phyloP scores from a whole-genome alignment of 2,797 vertebrate genomes.

The Lacerta bilineata region DNA sequence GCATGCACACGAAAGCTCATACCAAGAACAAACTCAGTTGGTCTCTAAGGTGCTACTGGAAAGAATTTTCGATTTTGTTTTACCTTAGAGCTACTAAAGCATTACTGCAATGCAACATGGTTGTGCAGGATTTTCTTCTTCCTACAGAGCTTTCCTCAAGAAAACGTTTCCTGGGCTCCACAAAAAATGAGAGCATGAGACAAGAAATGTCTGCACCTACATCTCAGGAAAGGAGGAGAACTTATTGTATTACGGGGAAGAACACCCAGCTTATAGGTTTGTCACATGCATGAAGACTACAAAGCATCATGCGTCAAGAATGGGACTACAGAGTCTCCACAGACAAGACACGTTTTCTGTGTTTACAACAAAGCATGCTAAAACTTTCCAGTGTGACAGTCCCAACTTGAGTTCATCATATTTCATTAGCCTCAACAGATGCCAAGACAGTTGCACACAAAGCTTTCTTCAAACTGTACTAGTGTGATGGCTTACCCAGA shows the following conservation, averaged over 20 bases:
- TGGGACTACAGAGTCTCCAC: neutral
- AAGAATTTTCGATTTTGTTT: too few species aligned
- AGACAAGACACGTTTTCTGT: neutral
- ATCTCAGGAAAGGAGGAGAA: constrained; percentile 43
- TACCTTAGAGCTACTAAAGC: constrained; percentile 5
- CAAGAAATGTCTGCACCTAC: constrained; percentile 15
- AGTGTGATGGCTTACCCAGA: neutral
- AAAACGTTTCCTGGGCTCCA: neutral
- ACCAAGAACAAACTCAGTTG: too few species aligned
- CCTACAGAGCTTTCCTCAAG: neutral
- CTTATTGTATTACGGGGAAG: neutral
- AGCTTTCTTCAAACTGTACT: neutral
- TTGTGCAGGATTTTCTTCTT: neutral
- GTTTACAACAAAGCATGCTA: neutral
- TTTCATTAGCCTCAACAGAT: constrained; percentile 17
- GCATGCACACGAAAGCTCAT: too few species aligned
- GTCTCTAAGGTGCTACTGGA: too few species aligned
- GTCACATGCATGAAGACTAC: neutral
- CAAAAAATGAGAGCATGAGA: constrained; percentile 14
- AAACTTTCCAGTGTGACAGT: constrained; percentile 2
- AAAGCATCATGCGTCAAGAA: neutral
- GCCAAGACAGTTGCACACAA: neutral
- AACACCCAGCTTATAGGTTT: neutral
- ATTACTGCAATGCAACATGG: neutral
- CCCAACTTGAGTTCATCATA: constrained; percentile 19